Percentiles rank a stretch among this genome's conserved stretches.
Evolutionary conservation across 2,113 vertebrate species (phyloP).

Genomic region (Cyanocitta stelleri): DNA sequence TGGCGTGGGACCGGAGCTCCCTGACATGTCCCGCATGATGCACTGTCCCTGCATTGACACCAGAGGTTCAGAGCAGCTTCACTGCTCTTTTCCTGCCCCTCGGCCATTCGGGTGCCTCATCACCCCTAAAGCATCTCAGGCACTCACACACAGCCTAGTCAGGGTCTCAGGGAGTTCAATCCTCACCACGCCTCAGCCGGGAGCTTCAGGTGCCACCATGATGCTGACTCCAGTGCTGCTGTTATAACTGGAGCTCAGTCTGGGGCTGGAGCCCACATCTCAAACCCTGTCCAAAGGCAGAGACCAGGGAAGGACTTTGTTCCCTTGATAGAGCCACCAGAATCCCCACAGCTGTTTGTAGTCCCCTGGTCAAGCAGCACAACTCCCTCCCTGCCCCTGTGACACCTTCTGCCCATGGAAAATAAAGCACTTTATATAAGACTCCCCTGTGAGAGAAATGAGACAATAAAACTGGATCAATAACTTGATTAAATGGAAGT

Average conservation of each 20-base stretch:
- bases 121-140: not conserved
- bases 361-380: not conserved
- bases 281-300: not conserved
- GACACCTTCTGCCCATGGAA: not conserved
- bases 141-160: too few species aligned
- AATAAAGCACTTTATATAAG: not conserved
- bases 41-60: not conserved
- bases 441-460: not conserved
- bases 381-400: fast-evolving
- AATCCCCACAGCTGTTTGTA: not conserved
- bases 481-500: not conserved
- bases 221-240: not conserved
- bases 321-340: not conserved
- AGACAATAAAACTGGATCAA: not conserved
- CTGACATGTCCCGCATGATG: not conserved
- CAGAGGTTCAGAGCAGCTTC: not conserved
- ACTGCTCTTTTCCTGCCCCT: not conserved
- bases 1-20: not conserved
- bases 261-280: not conserved
- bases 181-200: not conserved
- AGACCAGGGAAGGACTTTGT: not conserved
- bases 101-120: not conserved
- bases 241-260: not conserved
- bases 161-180: not conserved
- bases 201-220: not conserved